Base-by-base conservation (phyloP, 2,888 invertebrate species). In the Unio delphinus region DNA sequence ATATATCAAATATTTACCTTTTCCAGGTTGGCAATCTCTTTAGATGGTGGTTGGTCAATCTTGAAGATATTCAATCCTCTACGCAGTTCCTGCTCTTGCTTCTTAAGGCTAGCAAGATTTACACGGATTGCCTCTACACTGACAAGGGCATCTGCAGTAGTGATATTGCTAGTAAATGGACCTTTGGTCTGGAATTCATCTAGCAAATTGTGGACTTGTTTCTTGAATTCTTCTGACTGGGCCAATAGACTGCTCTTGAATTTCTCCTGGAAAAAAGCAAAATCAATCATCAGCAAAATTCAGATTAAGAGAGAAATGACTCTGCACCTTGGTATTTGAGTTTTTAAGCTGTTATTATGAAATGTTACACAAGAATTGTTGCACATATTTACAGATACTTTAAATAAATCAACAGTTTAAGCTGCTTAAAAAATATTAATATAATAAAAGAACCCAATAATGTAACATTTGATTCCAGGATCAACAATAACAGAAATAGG, bases 11-110 rank as follows among this genome's bases (percentile, higher is more conserved):
- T 54, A 61, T 74, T 23, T 64, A 89, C 90, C 83, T 88, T 89
- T 72, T 90, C 90, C 56, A 91, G 79, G 55, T 78, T 75, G 23
- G 84, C 83, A 65, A 91, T 84, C 57, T 90, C 90, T 77, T 90
- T 89, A 20, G 89, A 89, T 20, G 89, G 92, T 81, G 94, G 94
- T 67, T 94, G 94, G 87, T 94, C 95, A 67, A 96, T 92, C 83
- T 94, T 94, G 87, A 96, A 96, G 63, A 95, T 93, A 55, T 92
- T 92, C 70, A 96, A 92, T 83, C 96, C 94, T 70, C 83, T 80
- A 11, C 90, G 74, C 20, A 95, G 91, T 65, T 91, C 91, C 67
- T 92, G 91, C 87, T 95, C 95, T 85, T 93, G 93, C 57, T 92
- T 91, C 84, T 93, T 92, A 74, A 95, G 90, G 1, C 90, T 90